A percentile compares a stretch with the other conserved stretches of the same genome.
These are phyloP conservation scores for Apis laboriosa DNA, from an alignment of 1,140 invertebrate genomes.

Conservation along the genomic window DNA sequence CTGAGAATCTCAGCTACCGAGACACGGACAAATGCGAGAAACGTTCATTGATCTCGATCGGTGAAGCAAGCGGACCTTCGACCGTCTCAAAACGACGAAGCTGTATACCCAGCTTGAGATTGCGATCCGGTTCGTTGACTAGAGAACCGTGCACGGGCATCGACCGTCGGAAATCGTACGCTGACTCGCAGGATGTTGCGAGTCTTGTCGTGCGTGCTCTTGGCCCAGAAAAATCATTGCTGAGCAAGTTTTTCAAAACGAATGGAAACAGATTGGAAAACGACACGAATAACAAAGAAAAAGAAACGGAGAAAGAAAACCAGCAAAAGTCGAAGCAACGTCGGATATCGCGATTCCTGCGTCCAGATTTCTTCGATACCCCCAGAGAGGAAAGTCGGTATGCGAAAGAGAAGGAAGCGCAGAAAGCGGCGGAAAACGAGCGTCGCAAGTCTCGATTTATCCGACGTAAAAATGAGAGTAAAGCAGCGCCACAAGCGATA, in stretches of 20 bases:
- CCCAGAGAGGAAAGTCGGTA: constrained; percentile 86
- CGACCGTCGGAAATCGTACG: constrained; percentile 60
- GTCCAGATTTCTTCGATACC: constrained; percentile 90
- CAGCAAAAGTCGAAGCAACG: constrained; percentile 77
- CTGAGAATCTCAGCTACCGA: constrained; percentile 68
- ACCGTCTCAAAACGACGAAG: constrained; percentile 69
- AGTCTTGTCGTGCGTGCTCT: background rate
- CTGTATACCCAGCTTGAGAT: constrained; percentile 73
- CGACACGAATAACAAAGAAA: constrained; percentile 73
- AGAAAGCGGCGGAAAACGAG: constrained; percentile 78
- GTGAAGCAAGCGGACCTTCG: constrained; percentile 51
- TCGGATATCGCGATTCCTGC: constrained; percentile 86
- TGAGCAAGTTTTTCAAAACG: constrained; percentile 82
- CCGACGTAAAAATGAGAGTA: constrained; percentile 64
- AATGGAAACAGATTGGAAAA: constrained; percentile 72
- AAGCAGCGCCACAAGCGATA: background rate
- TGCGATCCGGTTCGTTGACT: constrained; percentile 74
- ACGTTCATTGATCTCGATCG: constrained; percentile 64
- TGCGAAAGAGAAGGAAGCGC: constrained; percentile 85
- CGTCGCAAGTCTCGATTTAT: constrained; percentile 77
- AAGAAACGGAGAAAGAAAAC: constrained; percentile 76
- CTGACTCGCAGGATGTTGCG: constrained; percentile 54
- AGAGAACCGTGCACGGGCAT: constrained; percentile 61
- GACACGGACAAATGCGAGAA: constrained; percentile 75
- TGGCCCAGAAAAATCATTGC: constrained; percentile 81